A percentile compares a stretch with the other conserved stretches of the same genome.
These are phyloP conservation scores for Gymnobelideus leadbeateri DNA, from an alignment of 2,113 vertebrate species.

Conservation along the genomic window DNA sequence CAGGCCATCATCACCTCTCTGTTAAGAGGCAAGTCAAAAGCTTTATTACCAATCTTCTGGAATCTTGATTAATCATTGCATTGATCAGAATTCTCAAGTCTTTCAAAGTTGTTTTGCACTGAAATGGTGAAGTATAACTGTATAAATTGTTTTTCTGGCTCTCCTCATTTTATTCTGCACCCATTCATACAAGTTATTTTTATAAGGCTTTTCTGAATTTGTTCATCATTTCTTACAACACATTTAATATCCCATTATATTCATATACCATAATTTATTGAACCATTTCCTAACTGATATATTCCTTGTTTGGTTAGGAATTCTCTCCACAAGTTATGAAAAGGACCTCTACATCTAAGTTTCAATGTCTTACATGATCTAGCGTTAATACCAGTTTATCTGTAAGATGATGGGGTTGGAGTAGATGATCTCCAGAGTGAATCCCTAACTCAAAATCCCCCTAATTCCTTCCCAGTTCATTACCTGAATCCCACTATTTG, in stretches of 20 bases:
- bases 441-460: neutral
- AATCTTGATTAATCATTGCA: neutral
- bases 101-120: neutral
- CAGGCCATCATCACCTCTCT: neutral
- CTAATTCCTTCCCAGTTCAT: neutral
- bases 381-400: neutral
- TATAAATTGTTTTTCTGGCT: neutral
- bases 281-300: neutral
- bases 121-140: neutral
- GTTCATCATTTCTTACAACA: neutral
- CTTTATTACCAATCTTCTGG: neutral
- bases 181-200: too few species aligned
- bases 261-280: neutral
- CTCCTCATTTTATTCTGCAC: too few species aligned
- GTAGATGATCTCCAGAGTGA: neutral
- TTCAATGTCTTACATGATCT: neutral
- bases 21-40: neutral
- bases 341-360: neutral
- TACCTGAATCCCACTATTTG: neutral
- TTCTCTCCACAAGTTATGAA: neutral
- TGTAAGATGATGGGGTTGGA: neutral
- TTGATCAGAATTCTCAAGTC: neutral
- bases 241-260: neutral
- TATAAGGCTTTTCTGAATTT: neutral
- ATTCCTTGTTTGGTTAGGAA: neutral